Evolutionary conservation across 2,797 vertebrate species (phyloP).

Genomic region (Trachops cirrhosus): DNA sequence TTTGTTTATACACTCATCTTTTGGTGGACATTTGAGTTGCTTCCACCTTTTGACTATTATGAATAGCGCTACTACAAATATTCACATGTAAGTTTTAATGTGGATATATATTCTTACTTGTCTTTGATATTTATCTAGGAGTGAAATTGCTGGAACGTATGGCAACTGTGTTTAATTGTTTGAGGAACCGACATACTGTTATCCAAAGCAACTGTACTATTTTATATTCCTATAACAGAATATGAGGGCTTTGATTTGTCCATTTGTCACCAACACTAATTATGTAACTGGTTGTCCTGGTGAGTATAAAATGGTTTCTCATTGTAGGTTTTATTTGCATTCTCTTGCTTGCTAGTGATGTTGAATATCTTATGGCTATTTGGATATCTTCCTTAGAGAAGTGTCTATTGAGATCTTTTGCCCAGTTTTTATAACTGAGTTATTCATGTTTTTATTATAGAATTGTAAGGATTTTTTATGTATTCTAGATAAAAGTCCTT

Average conservation of each 20-base stretch:
- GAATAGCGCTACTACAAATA: not conserved
- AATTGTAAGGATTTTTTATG: not conserved
- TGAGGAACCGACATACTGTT: not conserved
- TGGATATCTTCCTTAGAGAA: not conserved
- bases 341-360: not conserved
- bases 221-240: not conserved
- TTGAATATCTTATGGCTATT: not conserved
- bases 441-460: not conserved
- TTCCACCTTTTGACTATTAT: not conserved
- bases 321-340: not conserved
- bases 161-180: not conserved
- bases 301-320: not conserved
- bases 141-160: not conserved
- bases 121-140: not conserved
- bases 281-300: not conserved
- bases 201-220: not conserved
- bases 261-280: not conserved
- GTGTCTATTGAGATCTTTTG: not conserved
- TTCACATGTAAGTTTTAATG: not conserved
- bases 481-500: not conserved
- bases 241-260: not conserved
- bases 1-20: not conserved
- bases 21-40: not conserved
- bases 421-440: not conserved
- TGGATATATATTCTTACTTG: not conserved